phyloP scores from a whole-genome alignment of 2,113 vertebrate species.

The Todiramphus chloris region DNA sequence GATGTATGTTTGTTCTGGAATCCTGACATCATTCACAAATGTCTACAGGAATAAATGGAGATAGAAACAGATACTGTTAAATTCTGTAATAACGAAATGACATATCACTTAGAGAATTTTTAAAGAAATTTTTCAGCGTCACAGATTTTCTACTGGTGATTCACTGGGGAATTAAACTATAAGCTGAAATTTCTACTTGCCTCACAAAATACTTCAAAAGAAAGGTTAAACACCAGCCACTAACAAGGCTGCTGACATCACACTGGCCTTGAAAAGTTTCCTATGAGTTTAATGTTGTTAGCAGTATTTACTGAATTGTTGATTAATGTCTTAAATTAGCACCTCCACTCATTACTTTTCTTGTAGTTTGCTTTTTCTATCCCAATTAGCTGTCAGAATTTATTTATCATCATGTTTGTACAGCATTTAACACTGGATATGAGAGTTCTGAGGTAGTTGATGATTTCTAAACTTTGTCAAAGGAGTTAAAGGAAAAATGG shows the following conservation, averaged over 20 bases:
- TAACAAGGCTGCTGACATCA: background rate
- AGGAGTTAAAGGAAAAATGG: background rate
- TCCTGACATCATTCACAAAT: slow-evolving; percentile 96
- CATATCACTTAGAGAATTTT: background rate
- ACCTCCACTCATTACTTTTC: background rate
- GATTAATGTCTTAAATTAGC: background rate
- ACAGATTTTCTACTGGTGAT: background rate
- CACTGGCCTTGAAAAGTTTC: background rate
- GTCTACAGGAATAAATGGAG: slow-evolving; percentile 79
- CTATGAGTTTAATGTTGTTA: background rate
- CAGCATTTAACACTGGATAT: background rate
- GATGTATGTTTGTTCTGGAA: slow-evolving; percentile 97
- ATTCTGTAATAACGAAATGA: background rate
- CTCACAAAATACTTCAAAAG: background rate
- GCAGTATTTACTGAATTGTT: background rate
- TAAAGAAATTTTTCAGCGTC: background rate
- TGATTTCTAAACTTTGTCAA: background rate
- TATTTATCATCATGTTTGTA: background rate
- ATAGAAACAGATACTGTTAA: background rate
- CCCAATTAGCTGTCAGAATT: background rate
- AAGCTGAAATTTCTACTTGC: background rate
- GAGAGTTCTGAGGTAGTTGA: background rate
- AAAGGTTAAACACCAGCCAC: background rate
- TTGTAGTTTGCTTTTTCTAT: background rate
- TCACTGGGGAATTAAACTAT: background rate